Evolutionary conservation across 2,797 vertebrate genomes (phyloP).

Genomic region (Crotalus adamanteus): DNA sequence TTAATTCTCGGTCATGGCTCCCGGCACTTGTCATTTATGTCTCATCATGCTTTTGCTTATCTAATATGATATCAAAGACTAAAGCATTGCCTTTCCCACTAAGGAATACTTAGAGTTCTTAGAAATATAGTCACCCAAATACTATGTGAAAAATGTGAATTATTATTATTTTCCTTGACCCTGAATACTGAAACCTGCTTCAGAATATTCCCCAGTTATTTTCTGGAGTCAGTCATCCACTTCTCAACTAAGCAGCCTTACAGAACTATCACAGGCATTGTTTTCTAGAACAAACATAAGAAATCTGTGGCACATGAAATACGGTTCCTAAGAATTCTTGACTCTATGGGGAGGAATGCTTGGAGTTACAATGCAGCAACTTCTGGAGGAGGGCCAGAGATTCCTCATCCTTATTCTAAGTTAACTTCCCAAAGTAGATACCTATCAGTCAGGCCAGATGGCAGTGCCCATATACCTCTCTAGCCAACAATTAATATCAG

Average conservation of each 20-base stretch:
- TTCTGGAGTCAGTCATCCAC: background rate
- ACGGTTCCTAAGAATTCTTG: background rate
- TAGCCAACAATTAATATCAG: background rate
- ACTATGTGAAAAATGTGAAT: background rate
- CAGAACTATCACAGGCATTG: background rate
- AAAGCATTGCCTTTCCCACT: background rate
- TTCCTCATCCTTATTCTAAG: background rate
- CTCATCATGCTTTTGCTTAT: background rate
- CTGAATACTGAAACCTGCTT: background rate
- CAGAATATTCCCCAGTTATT: background rate
- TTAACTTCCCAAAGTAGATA: background rate
- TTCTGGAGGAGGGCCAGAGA: background rate
- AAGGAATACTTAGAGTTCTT: background rate
- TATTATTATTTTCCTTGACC: background rate
- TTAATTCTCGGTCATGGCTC: constrained; percentile 1
- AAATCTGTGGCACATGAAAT: background rate
- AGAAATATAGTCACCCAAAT: background rate
- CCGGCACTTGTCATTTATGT: background rate
- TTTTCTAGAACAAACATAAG: background rate
- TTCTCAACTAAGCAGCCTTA: background rate
- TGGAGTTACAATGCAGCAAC: background rate
- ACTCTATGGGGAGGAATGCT: background rate
- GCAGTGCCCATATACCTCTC: background rate
- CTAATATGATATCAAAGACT: background rate
- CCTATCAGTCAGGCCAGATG: background rate